Evolutionary conservation across 2,888 invertebrate species (phyloP).

Genomic region (Perizoma flavofasciatum): DNA sequence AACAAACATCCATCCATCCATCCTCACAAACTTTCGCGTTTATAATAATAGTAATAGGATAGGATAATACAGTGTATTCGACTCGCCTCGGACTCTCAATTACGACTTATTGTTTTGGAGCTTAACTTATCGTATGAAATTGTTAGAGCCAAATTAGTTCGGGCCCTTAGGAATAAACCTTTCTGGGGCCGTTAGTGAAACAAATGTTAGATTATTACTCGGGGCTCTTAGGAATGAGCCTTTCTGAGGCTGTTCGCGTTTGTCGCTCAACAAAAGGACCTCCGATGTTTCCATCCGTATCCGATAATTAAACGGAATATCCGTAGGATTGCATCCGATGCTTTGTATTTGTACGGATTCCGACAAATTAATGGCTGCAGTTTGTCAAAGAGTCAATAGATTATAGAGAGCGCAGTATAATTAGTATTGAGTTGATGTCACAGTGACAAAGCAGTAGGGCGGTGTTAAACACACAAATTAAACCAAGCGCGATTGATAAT

Average conservation of each 20-base stretch:
- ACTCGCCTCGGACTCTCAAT: too few relatives aligned
- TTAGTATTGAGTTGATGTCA: constrained; percentile 15
- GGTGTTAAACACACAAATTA: constrained; percentile 4
- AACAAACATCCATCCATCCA: too few relatives aligned
- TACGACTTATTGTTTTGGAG: too few relatives aligned
- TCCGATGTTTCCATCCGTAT: constrained; percentile 35
- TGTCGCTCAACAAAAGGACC: constrained; percentile 42
- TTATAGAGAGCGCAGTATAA: constrained; percentile 20
- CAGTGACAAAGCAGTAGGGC: background rate
- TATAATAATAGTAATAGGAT: too few relatives aligned
- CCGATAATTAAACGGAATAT: constrained; percentile 45
- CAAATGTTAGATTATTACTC: too few relatives aligned
- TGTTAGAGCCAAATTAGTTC: too few relatives aligned
- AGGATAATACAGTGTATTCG: too few relatives aligned
- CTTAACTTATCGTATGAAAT: too few relatives aligned
- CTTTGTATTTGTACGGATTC: constrained; percentile 24
- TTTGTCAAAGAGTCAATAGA: constrained; percentile 23
- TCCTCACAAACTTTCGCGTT: too few relatives aligned
- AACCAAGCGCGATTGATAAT: constrained; percentile 1
- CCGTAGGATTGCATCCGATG: constrained; percentile 35
- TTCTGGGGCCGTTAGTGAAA: background rate
- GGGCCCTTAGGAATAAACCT: too few relatives aligned
- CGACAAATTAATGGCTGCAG: constrained; percentile 18
- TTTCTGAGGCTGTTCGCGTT: constrained; percentile 26
- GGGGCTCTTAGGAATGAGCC: background rate